phyloP scores from a whole-genome alignment of 2,113 vertebrate species.

The Oreochromis aureus region DNA sequence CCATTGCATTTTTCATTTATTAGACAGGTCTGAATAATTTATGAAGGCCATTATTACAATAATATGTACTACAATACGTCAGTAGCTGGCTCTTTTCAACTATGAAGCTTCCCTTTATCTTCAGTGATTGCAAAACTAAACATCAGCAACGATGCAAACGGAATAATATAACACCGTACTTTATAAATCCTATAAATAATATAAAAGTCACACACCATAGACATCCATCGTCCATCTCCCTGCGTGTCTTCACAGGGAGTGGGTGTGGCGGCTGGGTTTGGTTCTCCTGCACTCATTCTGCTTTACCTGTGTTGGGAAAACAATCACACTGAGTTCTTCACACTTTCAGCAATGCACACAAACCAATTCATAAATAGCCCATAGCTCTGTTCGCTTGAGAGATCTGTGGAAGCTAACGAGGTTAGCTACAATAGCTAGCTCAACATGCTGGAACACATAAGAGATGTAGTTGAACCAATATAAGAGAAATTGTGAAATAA shows the following conservation, averaged over 20 bases:
- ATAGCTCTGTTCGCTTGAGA: not conserved
- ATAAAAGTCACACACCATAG: constrained; percentile 74
- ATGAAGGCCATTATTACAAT: not conserved
- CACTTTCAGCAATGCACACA: not conserved
- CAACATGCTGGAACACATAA: not conserved
- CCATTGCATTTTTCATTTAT: not conserved
- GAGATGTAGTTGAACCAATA: not conserved
- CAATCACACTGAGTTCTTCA: not conserved
- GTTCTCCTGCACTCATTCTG: constrained; percentile 75
- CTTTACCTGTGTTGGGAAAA: constrained; percentile 22
- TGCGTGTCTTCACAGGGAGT: constrained; percentile 76
- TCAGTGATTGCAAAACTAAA: not conserved
- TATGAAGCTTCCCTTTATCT: not conserved
- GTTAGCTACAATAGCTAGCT: constrained; percentile 53
- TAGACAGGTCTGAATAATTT: not conserved
- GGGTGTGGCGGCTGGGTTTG: constrained; percentile 83
- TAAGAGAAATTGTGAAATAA: not conserved
- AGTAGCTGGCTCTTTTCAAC: not conserved
- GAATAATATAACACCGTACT: not conserved
- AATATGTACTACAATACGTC: not conserved
- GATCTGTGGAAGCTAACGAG: not conserved
- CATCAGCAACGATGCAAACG: not conserved
- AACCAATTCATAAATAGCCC: not conserved
- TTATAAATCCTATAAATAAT: not conserved
- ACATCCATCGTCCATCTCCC: constrained; percentile 88